Evolutionary conservation across 2,797 vertebrate genomes (phyloP).

Genomic region (Schizopygopsis pylzovi): DNA sequence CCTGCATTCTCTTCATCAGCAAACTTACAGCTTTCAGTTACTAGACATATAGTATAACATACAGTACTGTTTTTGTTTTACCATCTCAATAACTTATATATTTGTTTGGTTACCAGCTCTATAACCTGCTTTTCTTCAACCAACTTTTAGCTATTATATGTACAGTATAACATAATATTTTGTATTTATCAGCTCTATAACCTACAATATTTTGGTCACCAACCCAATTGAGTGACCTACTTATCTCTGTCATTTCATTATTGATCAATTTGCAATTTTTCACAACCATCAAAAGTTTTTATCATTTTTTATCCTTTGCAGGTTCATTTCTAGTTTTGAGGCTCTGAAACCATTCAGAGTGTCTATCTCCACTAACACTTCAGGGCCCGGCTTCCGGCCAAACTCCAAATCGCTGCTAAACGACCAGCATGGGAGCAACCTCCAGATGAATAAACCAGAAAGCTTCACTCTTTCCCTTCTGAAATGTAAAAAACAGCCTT

Average conservation of each 20-base stretch:
- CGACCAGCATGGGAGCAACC: slow-evolving; percentile 69
- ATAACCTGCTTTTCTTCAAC: neutral
- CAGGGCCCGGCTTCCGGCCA: slow-evolving; percentile 59
- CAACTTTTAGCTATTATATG: neutral
- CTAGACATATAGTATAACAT: neutral
- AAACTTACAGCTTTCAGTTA: neutral
- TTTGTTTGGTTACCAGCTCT: neutral
- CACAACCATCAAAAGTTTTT: neutral
- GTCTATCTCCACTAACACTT: slow-evolving; percentile 60
- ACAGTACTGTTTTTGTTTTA: neutral
- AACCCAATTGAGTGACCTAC: neutral
- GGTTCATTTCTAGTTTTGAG: slow-evolving; percentile 9
- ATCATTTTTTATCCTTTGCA: neutral
- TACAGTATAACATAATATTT: neutral
- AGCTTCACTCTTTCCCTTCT: slow-evolving; percentile 61
- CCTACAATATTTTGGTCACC: neutral
- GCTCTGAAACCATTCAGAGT: slow-evolving; percentile 44
- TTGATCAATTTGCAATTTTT: neutral
- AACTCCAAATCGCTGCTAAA: slow-evolving; percentile 70
- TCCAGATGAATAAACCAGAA: slow-evolving; percentile 76
- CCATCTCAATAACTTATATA: neutral
- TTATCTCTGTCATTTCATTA: neutral
- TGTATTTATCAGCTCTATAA: neutral
- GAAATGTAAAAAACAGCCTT: slow-evolving; percentile 70
- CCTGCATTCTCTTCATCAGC: neutral